A percentile compares a stretch with the other conserved stretches of the same genome.
Evolutionary conservation across 35 echinoderm and acorn worm genomes (phyloP).

Genomic region (Hemicentrotus pulcherrimus): DNA sequence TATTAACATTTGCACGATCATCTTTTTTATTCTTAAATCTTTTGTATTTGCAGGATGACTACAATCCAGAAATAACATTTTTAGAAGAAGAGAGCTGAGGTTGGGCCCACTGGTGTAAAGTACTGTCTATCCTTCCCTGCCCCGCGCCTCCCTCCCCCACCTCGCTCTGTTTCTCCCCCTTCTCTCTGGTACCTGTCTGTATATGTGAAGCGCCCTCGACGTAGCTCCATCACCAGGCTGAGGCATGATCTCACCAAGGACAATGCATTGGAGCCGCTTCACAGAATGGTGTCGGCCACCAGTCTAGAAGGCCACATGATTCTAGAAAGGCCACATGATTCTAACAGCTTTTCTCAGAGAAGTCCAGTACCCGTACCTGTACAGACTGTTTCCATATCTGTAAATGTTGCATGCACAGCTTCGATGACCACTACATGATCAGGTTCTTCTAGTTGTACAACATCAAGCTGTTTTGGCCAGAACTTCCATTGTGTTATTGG

Average conservation of each 20-base stretch:
- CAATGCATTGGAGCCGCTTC: background rate
- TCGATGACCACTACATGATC: background rate
- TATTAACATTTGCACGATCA: background rate
- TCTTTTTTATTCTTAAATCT: too few relatives aligned
- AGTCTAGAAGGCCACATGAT: background rate
- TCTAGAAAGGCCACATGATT: too few relatives aligned
- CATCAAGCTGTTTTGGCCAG: background rate
- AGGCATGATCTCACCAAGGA: background rate
- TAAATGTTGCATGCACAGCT: background rate
- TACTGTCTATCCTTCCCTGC: background rate
- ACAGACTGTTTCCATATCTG: background rate
- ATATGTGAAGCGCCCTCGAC: background rate
- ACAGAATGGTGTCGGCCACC: background rate
- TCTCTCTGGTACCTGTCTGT: background rate
- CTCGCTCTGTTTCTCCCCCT: background rate
- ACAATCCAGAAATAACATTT: conserved; percentile 43
- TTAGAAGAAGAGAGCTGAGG: conserved; percentile 51
- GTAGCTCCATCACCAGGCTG: background rate
- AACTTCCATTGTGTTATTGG: background rate
- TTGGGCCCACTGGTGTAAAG: background rate
- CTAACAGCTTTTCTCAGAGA: background rate
- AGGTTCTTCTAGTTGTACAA: too few relatives aligned
- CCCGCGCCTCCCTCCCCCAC: background rate
- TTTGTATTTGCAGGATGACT: conserved; percentile 37
- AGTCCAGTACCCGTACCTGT: background rate